These are phyloP conservation scores for Dipodomys merriami DNA, from an alignment of 2,113 vertebrate species.

Conservation along the genomic window DNA sequence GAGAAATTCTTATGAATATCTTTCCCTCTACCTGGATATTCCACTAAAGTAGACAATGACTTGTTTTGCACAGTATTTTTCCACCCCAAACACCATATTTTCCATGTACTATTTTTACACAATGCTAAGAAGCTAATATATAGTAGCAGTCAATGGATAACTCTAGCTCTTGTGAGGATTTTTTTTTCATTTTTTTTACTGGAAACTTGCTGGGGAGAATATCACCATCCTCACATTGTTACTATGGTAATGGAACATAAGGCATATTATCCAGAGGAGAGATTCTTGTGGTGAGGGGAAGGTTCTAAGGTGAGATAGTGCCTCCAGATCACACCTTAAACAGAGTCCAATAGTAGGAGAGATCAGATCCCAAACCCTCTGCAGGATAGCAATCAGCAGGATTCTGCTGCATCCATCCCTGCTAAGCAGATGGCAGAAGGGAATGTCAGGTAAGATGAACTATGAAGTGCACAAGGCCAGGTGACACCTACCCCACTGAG, in stretches of 20 bases:
- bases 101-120: neutral
- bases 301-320: neutral
- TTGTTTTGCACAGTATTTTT: neutral
- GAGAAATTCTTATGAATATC: neutral
- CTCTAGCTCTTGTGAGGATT: neutral
- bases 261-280: neutral
- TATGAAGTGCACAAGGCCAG: conserved; percentile 27
- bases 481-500: conserved; percentile 6
- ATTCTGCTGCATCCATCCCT: neutral
- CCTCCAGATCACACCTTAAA: neutral
- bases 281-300: neutral
- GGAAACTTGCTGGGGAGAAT: conserved; percentile 38
- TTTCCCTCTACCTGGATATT: neutral
- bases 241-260: conserved; percentile 13
- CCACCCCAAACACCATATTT: neutral
- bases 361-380: conserved; percentile 13
- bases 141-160: conserved; percentile 21
- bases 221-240: neutral
- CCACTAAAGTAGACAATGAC: neutral
- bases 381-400: neutral
- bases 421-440: neutral
- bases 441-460: conserved; percentile 27
- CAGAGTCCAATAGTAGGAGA: neutral
- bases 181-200: conserved; percentile 23
- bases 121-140: conserved; percentile 16